Evolutionary conservation across 1,140 invertebrate species (phyloP), one percentile per base, ranked within the genome.

Genomic region (Diploscapter pachys): DNA sequence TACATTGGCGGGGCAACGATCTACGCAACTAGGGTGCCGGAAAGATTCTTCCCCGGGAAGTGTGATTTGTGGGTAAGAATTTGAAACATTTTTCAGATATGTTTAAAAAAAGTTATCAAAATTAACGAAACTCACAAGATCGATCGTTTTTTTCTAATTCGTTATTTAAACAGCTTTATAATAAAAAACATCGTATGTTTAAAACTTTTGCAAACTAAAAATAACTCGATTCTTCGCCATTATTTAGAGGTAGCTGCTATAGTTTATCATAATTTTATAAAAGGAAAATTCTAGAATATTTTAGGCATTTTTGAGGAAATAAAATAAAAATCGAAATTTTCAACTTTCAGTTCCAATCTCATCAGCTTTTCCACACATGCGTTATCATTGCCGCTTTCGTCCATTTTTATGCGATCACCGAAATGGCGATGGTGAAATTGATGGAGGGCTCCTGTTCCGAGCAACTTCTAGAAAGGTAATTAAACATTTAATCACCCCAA

Each of bases 361-460:
- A 98, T 88, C 95, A 98, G 88, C 94, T 99, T 80, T 99, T 98
- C 89, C 96, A 99, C 85, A 91, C 98, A n/a, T 90, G 98, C 76
- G 96, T 98, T 54, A 92, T 98, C 83, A 92, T 93, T n/a, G 96
- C 94, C 53, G 96, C 96, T 3, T 96, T 98, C 87, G 94, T 98
- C 57, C 96, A 99, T 87, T 98, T 95, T 84, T 95, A 98, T 82
- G 95, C 95, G 57, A 97, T 98, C 81, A 94, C 93, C 57, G 92
- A 96, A 88, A 94, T 98, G 90, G 95, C 95, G n/a, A 94, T 95
- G 89, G 92, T 96, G 86, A 89, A 95, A 63, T 50, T 80, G 13
- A 68, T 71, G 73, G 73, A 72, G 62, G 79, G 79, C n/a, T 71
- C 74, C 9, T 80, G 79, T 50, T 31, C 68, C 4, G 79, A 80